Percentiles rank a stretch among this genome's conserved stretches.
These are phyloP conservation scores for Frankliniella intonsa DNA, from an alignment of 2,888 invertebrate genomes.

Conservation along the genomic window DNA sequence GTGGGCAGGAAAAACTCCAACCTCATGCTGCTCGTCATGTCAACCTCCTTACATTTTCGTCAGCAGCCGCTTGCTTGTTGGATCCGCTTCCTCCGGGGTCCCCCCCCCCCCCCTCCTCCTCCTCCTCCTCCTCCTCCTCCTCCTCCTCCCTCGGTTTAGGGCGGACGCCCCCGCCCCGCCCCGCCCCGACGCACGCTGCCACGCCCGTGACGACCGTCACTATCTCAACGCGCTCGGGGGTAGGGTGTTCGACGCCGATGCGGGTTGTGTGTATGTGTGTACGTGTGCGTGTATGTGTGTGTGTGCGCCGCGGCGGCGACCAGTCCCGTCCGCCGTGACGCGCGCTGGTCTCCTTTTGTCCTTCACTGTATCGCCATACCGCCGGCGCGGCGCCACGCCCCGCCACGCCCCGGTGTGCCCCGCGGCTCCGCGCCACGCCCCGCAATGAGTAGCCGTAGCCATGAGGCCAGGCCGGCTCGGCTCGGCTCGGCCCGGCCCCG, in stretches of 20 bases:
- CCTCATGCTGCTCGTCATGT: too few relatives aligned
- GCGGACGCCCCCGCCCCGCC: background rate
- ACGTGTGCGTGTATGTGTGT: background rate
- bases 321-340: background rate
- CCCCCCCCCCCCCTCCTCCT: too few relatives aligned
- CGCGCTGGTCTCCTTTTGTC: constrained; percentile 23
- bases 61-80: too few relatives aligned
- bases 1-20: too few relatives aligned
- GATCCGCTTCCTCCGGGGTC: too few relatives aligned
- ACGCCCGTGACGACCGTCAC: background rate
- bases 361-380: constrained; percentile 16
- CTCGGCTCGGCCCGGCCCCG: background rate
- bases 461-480: background rate
- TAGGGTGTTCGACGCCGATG: background rate
- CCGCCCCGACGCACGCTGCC: background rate
- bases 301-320: background rate
- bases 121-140: too few relatives aligned
- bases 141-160: background rate
- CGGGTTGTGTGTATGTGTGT: background rate
- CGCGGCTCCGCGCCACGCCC: background rate
- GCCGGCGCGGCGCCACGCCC: background rate
- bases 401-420: background rate
- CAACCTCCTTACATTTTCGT: too few relatives aligned
- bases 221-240: constrained; percentile 1
- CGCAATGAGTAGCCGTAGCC: background rate